Evolutionary conservation across 2,888 invertebrate genomes (phyloP).

Genomic region (Dinocampus coccinellae): DNA sequence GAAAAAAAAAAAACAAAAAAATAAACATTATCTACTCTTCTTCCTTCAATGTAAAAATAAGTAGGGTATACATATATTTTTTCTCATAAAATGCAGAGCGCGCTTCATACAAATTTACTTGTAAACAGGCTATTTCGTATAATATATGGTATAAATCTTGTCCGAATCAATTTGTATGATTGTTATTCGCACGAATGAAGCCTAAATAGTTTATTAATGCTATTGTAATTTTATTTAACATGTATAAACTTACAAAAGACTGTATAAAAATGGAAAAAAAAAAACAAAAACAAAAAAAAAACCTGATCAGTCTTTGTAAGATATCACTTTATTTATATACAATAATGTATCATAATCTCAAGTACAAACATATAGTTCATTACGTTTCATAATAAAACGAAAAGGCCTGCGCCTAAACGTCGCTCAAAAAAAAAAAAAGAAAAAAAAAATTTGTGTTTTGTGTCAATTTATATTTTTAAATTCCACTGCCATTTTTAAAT

Average conservation of each 20-base stretch:
- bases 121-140: conserved; percentile 33
- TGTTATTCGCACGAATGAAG: conserved; percentile 56
- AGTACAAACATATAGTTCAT: conserved; percentile 66
- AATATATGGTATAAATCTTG: conserved; percentile 35
- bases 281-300: conserved; percentile 24
- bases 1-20: conserved; percentile 20
- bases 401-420: conserved; percentile 41
- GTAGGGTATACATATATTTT: conserved; percentile 26
- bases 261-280: conserved; percentile 47
- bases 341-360: conserved; percentile 65
- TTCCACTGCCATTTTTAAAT: not conserved
- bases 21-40: conserved; percentile 19
- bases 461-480: not conserved
- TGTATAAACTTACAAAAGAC: conserved; percentile 65
- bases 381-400: conserved; percentile 63
- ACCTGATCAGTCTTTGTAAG: conserved; percentile 62
- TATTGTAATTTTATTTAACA: conserved; percentile 63
- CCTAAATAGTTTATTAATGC: conserved; percentile 57
- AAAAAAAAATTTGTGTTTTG: not conserved
- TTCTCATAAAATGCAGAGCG: conserved; percentile 24
- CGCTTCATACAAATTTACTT: conserved; percentile 27
- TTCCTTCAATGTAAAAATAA: conserved; percentile 27
- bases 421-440: conserved; percentile 17
- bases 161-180: conserved; percentile 54
- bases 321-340: conserved; percentile 66